Base-by-base conservation (phyloP, 2,113 vertebrate species). In the Vulpes ferrilata region DNA sequence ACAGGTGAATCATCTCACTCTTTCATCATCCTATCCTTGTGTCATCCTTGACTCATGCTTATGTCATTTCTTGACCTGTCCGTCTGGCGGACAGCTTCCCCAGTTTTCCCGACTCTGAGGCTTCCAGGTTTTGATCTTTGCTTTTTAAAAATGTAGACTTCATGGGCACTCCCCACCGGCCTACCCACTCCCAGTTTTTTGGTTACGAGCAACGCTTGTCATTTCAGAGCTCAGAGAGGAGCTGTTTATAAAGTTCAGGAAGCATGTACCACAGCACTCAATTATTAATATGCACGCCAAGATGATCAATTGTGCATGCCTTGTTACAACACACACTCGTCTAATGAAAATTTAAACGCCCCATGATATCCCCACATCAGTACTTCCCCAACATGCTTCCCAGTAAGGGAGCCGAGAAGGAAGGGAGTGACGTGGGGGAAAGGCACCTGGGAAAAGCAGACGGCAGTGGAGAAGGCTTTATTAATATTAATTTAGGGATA, bases 51-150 rank as follows among this genome's bases (percentile, higher is more conserved):
- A 0, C 43, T 98, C 97, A 96, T 74, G 64, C 65, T 65, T 86
- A 78, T 97, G 95, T 78, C 88, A 93, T 94, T 96, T 95, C 48
- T 79, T 74, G 64, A 89, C 87, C 91, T 95, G 93, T 95, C 97
- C 94, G 30, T 93, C 97, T 95, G 79, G 48, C 96, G 96, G 96
- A 97, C 19, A 98, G 98, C 95, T 97, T 91, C 86, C 96, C 88
- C 84, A 88, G 0, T 0, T 96, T 98, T 97, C 94, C 86, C 76
- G 97, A 76, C 83, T 43, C 27, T 25, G 96, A 94, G 57, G 91
- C 90, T 94, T 94, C 90, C 38, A 65, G 88, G 92, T 74, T 97
- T 97, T 96, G 86, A 88, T 98, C 95, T 96, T 78, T 19, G 3
- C 82, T 95, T 84, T 93, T 90, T 74, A 83, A 94, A 94, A 79